These are phyloP conservation scores for Heliconius eleuchia DNA, from an alignment of 1,140 invertebrate species.

Conservation along the genomic window DNA sequence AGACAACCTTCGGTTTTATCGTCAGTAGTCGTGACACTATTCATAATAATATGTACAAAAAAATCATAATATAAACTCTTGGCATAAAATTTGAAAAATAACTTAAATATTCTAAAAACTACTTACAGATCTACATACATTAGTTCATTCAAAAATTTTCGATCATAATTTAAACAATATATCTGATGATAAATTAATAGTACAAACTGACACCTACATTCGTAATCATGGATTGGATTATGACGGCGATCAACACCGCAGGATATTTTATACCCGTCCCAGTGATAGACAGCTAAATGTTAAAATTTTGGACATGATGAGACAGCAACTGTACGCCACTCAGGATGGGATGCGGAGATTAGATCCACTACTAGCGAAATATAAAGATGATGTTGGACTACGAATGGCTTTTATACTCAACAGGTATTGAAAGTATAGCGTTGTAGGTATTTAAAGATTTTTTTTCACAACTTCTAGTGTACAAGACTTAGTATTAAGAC, in stretches of 20 bases:
- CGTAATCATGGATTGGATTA: conserved; percentile 13
- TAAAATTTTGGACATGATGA: conserved; percentile 42
- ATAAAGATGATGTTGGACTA: conserved; percentile 25
- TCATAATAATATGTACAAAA: too few relatives aligned
- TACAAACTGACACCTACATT: conserved; percentile 26
- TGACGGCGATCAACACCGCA: not conserved
- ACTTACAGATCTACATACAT: not conserved
- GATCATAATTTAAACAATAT: conserved; percentile 16
- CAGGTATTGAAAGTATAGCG: conserved; percentile 16
- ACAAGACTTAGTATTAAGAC: too few relatives aligned
- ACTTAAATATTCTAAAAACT: not conserved
- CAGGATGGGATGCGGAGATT: conserved; percentile 42
- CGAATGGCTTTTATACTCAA: conserved; percentile 44
- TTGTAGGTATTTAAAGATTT: too few relatives aligned
- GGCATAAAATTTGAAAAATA: too few relatives aligned
- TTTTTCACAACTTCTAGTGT: too few relatives aligned
- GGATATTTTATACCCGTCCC: not conserved
- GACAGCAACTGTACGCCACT: conserved; percentile 41
- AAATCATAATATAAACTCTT: too few relatives aligned
- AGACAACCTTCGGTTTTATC: too few relatives aligned
- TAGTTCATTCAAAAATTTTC: not conserved
- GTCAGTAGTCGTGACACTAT: too few relatives aligned
- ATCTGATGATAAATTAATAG: conserved; percentile 28
- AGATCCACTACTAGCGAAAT: conserved; percentile 26
- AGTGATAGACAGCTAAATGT: not conserved